A percentile compares a stretch with the other conserved stretches of the same genome.
phyloP scores from a whole-genome alignment of 1,140 invertebrate species.

The Drosophila eugracilis region DNA sequence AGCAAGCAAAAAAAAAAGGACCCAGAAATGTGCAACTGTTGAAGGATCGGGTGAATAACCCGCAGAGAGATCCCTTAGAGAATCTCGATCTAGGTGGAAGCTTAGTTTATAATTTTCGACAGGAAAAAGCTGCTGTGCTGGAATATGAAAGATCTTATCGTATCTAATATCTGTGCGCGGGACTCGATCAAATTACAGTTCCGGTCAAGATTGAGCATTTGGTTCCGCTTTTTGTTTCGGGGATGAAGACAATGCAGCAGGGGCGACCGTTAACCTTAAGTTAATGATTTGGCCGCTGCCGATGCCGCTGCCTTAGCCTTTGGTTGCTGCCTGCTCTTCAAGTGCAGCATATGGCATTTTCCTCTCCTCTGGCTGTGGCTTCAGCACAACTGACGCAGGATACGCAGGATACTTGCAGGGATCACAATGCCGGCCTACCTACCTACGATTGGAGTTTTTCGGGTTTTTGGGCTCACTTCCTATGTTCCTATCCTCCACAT shows the following conservation, averaged over 20 bases:
- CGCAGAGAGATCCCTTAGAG: conserved; percentile 32
- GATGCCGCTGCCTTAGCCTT: conserved; percentile 49
- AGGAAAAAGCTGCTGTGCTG: conserved; percentile 68
- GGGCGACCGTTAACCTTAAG: conserved; percentile 55
- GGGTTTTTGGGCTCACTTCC: conserved; percentile 40
- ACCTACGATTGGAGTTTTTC: conserved; percentile 35
- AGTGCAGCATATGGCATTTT: conserved; percentile 72
- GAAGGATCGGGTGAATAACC: conserved; percentile 50
- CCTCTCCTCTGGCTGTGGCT: conserved; percentile 49
- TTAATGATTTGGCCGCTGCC: conserved; percentile 69
- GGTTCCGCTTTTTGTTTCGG: conserved; percentile 64
- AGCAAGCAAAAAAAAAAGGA: conserved; percentile 27
- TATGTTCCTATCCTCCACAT: conserved; percentile 49
- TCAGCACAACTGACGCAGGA: conserved; percentile 83
- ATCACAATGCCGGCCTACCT: conserved; percentile 34
- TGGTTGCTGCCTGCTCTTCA: conserved; percentile 51
- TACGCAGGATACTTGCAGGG: conserved; percentile 61
- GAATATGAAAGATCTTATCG: conserved; percentile 51
- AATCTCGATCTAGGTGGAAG: conserved; percentile 63
- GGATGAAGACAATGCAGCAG: conserved; percentile 17
- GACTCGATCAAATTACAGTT: conserved; percentile 82
- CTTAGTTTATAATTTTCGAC: conserved; percentile 66
- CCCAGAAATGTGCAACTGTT: conserved; percentile 66
- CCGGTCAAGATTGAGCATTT: conserved; percentile 78
- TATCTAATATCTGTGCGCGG: conserved; percentile 71